Evolutionary conservation across 2,797 vertebrate species (phyloP).

Genomic region (Neomorphus geoffroyi): DNA sequence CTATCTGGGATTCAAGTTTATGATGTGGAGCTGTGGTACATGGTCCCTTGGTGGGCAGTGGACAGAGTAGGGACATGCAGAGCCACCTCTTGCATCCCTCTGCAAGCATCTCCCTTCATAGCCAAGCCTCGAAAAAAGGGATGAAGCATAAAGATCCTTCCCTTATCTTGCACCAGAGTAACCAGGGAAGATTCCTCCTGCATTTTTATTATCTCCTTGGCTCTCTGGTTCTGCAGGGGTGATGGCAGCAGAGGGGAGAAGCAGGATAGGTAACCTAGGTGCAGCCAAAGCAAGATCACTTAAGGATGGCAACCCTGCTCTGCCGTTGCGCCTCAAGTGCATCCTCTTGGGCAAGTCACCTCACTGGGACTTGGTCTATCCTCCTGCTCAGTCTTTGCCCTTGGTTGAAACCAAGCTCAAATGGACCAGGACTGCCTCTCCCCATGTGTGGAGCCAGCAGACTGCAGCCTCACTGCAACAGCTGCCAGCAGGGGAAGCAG

Average conservation of each 20-base stretch:
- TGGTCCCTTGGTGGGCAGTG: neutral
- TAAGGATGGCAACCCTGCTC: rapidly evolving
- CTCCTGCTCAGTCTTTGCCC: neutral
- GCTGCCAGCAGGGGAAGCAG: neutral
- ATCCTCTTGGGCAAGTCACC: neutral
- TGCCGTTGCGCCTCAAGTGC: neutral
- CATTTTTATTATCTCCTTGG: neutral
- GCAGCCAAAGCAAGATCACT: neutral
- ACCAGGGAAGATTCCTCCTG: neutral
- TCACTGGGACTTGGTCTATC: rapidly evolving
- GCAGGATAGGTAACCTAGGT: neutral
- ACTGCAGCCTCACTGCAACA: rapidly evolving
- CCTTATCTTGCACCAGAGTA: rapidly evolving
- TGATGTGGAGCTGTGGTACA: neutral
- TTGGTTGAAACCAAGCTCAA: neutral
- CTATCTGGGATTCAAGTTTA: neutral
- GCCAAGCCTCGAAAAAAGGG: neutral
- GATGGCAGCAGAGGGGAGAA: neutral
- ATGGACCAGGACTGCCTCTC: neutral
- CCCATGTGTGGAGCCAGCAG: rapidly evolving
- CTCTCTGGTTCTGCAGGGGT: neutral
- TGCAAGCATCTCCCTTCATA: neutral
- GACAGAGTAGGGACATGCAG: neutral
- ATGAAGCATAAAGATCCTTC: neutral
- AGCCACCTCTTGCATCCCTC: neutral